Conservation (phyloP, 2,888 invertebrate species). For the Macaria notata region DNA sequence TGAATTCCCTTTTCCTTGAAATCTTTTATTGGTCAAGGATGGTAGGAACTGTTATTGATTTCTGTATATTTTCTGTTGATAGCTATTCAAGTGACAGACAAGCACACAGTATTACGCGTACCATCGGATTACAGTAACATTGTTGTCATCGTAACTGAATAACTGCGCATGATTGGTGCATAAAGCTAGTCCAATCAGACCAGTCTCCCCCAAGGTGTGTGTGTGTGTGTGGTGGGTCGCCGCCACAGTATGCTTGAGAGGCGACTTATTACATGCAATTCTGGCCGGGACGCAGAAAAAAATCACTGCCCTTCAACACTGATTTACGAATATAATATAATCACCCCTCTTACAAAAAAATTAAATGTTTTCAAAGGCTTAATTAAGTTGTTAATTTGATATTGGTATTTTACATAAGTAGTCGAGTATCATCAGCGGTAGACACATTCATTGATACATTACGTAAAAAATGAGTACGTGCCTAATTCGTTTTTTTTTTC, state of each 20-base stretch:
- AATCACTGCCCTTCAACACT: no score
- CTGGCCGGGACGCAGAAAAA: conserved; percentile 2
- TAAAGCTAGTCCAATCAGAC: conserved; percentile 4
- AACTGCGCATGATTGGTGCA: background rate
- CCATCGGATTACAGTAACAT: background rate
- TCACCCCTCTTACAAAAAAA: background rate
- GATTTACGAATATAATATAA: background rate
- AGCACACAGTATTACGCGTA: no score
- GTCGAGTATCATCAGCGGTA: background rate
- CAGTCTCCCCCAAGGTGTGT: conserved; percentile 9
- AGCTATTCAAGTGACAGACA: no score
- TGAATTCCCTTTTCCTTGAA: no score
- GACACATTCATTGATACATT: background rate
- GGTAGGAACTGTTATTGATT: no score
- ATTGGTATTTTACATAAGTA: background rate
- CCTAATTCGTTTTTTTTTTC: no score
- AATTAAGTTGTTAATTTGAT: background rate
- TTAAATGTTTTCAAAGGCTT: background rate
- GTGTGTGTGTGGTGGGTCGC: conserved; percentile 1
- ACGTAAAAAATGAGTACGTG: background rate
- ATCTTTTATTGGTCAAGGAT: no score
- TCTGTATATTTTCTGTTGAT: no score
- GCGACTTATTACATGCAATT: conserved; percentile 6
- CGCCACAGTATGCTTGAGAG: conserved; percentile 1
- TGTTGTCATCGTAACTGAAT: background rate